Conservation (phyloP, 1,140 invertebrate genomes). For the Chelonus insularis region DNA sequence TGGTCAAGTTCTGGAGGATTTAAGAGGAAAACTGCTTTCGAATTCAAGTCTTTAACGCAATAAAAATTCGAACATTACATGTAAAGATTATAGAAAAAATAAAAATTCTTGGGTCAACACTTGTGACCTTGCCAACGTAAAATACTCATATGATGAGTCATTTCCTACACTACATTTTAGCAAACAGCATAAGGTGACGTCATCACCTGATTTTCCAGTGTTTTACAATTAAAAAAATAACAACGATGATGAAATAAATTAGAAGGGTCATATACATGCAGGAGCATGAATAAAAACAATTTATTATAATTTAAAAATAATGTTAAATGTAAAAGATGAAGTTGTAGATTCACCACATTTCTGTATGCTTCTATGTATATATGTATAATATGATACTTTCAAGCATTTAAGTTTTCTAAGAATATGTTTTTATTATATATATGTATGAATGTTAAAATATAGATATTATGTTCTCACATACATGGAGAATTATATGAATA, state of each 20-base stretch:
- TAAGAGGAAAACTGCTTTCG: conserved; percentile 42
- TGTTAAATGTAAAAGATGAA: too few species aligned
- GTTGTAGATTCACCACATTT: too few species aligned
- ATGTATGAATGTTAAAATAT: neutral
- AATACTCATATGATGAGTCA: conserved; percentile 15
- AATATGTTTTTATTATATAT: neutral
- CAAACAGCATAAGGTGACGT: neutral
- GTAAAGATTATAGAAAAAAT: neutral
- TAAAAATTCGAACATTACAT: neutral
- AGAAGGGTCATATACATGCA: too few species aligned
- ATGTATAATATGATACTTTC: too few species aligned
- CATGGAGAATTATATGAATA: neutral
- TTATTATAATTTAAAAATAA: too few species aligned
- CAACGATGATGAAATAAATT: too few species aligned
- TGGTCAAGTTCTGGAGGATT: conserved; percentile 46
- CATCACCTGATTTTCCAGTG: conserved; percentile 1
- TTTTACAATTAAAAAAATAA: too few species aligned
- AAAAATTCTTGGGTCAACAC: conserved; percentile 10
- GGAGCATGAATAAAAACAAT: too few species aligned
- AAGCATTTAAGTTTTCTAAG: neutral
- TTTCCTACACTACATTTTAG: neutral
- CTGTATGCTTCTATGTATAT: too few species aligned
- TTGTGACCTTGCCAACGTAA: conserved; percentile 12
- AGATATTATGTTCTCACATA: neutral
- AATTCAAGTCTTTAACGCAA: neutral